Evolutionary conservation across 2,113 vertebrate species (phyloP), one percentile per base, ranked within the genome.

Genomic region (Neogobius melanostomus): DNA sequence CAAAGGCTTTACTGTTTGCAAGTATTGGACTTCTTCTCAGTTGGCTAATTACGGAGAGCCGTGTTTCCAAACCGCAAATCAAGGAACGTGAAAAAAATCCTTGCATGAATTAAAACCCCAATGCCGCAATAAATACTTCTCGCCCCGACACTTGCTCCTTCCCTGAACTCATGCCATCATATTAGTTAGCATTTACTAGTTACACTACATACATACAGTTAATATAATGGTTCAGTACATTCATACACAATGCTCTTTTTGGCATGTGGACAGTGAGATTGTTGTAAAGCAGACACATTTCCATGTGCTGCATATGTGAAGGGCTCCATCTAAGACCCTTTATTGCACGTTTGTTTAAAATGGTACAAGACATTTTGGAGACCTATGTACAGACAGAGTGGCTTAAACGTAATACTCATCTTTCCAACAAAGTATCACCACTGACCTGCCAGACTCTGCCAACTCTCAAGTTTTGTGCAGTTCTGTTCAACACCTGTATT

Each of bases 261-360:
- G 83, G 82, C 81, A 79, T 83, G 74, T 83, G 43, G 64, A 72
- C 76, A 84, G 69, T 82, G 61, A 78, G 11, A 66, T 68, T 60
- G 63, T 15, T 67, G 16, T 8, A 65, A 36, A 65, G 71, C 7
- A 7, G 11, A 82, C 64, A 71, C 51, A 64, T 80, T 63, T 69
- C 54, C 48, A 61, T 74, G 71, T 65, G 69, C 54, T 80, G 65
- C 69, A 57, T 82, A 63, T 72, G 64, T 80, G 68, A 80, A 72
- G 74, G 66, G 45, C 71, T 49, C 45, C 62, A 47, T 56, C 73
- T 65, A 69, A 0, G 12, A 10, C 78, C 82, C 84, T 69, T 76
- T 90, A 90, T 89, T 90, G 89, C 89, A 90, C 89, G 82, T 83
- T 21, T 79, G 73, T 74, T 59, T 75, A 50, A 73, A 54, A 67